phyloP scores from a whole-genome alignment of 2,113 vertebrate genomes.

The Rhynchopsitta pachyrhyncha region DNA sequence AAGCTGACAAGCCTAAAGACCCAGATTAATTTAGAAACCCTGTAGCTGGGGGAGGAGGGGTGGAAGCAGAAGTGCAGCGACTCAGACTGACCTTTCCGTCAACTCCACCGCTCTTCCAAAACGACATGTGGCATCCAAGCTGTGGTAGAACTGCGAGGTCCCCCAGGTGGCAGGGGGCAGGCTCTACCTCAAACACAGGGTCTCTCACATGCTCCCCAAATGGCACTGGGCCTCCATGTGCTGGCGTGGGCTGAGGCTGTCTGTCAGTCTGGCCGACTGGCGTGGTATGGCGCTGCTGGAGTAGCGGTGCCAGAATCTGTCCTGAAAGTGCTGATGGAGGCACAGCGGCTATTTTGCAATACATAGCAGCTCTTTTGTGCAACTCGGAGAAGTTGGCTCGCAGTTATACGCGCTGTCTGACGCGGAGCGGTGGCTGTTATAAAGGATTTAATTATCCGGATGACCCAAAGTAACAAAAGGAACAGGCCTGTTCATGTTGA shows the following conservation, averaged over 20 bases:
- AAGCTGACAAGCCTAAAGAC: not conserved
- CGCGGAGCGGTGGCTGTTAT: not conserved
- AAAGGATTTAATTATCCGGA: not conserved
- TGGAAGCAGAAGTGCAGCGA: not conserved
- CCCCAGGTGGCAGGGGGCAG: accelerated
- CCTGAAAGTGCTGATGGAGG: not conserved
- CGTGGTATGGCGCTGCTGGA: accelerated
- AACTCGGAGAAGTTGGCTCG: not conserved
- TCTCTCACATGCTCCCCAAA: not conserved
- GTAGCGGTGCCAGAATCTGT: accelerated
- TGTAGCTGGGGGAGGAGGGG: not conserved
- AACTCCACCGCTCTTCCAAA: not conserved
- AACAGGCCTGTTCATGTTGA: not conserved
- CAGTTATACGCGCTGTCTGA: not conserved
- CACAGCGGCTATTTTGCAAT: not conserved
- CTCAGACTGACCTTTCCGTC: conserved; percentile 7
- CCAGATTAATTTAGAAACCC: not conserved
- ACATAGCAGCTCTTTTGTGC: not conserved
- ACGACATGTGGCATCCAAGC: accelerated
- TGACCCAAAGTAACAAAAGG: not conserved
- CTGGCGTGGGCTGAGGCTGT: accelerated
- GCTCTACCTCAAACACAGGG: not conserved
- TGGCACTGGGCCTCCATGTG: not conserved
- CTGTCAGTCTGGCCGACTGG: accelerated
- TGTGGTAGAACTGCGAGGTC: accelerated